Evolutionary conservation across 2,113 vertebrate genomes (phyloP).

Genomic region (Colaptes auratus): DNA sequence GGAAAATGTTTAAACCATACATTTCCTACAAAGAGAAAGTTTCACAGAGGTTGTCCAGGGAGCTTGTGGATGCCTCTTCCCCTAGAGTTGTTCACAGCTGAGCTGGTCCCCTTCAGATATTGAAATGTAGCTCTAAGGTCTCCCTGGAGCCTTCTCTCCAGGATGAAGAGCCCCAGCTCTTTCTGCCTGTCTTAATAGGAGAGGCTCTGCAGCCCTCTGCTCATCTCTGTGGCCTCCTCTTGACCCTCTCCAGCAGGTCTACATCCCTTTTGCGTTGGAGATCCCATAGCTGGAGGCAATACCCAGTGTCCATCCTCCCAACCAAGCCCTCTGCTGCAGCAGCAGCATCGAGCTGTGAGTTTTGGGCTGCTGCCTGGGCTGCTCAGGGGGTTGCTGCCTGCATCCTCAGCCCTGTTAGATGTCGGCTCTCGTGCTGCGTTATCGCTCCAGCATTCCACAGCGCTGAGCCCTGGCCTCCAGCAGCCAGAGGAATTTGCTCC

Average conservation of each 20-base stretch:
- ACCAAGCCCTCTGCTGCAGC: accelerated
- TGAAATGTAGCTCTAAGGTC: too few relatives aligned
- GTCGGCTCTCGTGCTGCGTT: neutral
- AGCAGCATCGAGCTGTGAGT: neutral
- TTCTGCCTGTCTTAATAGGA: too few relatives aligned
- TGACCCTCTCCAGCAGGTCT: too few relatives aligned
- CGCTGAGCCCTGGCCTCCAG: conserved; percentile 11
- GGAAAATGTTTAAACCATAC: neutral
- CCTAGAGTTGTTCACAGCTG: too few relatives aligned
- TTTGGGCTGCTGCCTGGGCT: neutral
- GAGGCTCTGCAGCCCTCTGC: too few relatives aligned
- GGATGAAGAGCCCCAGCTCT: too few relatives aligned
- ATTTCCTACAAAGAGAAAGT: neutral
- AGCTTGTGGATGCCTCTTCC: too few relatives aligned
- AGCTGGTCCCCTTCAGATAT: too few relatives aligned
- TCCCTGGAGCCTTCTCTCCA: too few relatives aligned
- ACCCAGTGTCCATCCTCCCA: neutral
- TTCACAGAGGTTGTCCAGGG: neutral
- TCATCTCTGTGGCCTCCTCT: too few relatives aligned
- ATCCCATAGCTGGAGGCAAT: too few relatives aligned
- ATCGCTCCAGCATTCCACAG: conserved; percentile 47
- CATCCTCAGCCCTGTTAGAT: neutral
- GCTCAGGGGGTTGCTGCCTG: neutral
- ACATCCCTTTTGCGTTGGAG: too few relatives aligned
- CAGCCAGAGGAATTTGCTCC: conserved; percentile 56